A percentile compares a stretch with the other conserved stretches of the same genome.
phyloP scores from a whole-genome alignment of 2,113 vertebrate genomes.

The Chaenocephalus aceratus region DNA sequence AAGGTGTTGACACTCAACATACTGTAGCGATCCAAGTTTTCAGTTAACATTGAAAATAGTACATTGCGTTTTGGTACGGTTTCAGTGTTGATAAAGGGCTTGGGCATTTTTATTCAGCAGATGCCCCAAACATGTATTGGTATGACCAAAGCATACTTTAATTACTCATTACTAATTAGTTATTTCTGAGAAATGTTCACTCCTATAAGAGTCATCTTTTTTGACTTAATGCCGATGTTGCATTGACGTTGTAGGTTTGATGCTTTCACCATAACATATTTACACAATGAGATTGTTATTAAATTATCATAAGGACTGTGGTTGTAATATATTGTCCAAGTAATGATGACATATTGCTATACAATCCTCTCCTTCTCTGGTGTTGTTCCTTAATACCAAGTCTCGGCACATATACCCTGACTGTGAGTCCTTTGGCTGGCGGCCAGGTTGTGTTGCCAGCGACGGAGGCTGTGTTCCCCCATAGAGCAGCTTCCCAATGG shows the following conservation, averaged over 20 bases:
- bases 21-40: slow-evolving; percentile 20
- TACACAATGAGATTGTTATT: neutral
- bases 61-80: neutral
- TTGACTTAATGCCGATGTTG: too few relatives aligned
- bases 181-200: neutral
- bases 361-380: too few relatives aligned
- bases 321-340: too few relatives aligned
- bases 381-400: neutral
- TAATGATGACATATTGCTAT: too few relatives aligned
- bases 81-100: neutral
- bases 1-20: slow-evolving; percentile 34
- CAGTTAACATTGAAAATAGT: slow-evolving; percentile 2
- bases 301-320: too few relatives aligned
- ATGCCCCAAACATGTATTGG: neutral
- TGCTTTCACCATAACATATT: too few relatives aligned
- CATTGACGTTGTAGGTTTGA: too few relatives aligned
- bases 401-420: neutral
- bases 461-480: neutral
- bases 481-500: slow-evolving; percentile 29
- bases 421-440: neutral
- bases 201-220: neutral
- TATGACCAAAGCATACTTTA: neutral
- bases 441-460: slow-evolving; percentile 31
- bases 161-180: neutral
- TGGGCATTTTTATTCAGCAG: too few relatives aligned